These are phyloP conservation scores for Amphipoea oculea DNA, from an alignment of 2,888 invertebrate genomes.

Conservation along the genomic window DNA sequence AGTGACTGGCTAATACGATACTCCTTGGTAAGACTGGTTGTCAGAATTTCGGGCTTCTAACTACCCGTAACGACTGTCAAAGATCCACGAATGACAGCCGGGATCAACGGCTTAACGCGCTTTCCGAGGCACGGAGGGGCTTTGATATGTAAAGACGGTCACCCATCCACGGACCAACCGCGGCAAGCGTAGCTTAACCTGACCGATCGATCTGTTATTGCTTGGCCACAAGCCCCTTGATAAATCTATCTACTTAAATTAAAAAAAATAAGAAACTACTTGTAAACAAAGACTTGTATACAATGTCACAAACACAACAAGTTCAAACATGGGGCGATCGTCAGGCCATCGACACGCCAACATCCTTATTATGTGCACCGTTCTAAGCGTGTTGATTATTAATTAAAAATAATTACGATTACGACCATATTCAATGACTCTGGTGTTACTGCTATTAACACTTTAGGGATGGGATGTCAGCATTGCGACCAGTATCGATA, in stretches of 20 bases:
- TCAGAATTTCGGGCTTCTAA: too few relatives aligned
- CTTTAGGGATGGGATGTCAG: conserved; percentile 76
- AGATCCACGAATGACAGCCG: too few relatives aligned
- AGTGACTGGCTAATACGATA: too few relatives aligned
- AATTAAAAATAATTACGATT: conserved; percentile 91
- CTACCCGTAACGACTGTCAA: too few relatives aligned
- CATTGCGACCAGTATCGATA: conserved; percentile 59
- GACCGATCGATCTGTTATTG: too few relatives aligned
- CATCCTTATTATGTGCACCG: conserved; percentile 88
- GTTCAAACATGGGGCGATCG: conserved; percentile 50
- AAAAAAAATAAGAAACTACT: conserved; percentile 13
- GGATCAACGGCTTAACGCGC: too few relatives aligned
- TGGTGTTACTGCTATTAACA: conserved; percentile 90
- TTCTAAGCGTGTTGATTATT: conserved; percentile 90
- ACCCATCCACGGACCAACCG: too few relatives aligned
- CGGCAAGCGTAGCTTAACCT: too few relatives aligned
- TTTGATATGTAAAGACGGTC: too few relatives aligned
- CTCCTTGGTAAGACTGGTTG: too few relatives aligned
- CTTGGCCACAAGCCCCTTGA: too few relatives aligned
- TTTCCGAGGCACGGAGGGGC: too few relatives aligned
- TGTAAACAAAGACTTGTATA: conserved; percentile 29
- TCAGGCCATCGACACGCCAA: conserved; percentile 84
- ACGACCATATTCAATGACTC: conserved; percentile 90
- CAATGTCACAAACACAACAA: conserved; percentile 34
- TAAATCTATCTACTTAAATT: not conserved